phyloP scores from a whole-genome alignment of 2,797 vertebrate genomes.

The Arremon brunneinucha region DNA sequence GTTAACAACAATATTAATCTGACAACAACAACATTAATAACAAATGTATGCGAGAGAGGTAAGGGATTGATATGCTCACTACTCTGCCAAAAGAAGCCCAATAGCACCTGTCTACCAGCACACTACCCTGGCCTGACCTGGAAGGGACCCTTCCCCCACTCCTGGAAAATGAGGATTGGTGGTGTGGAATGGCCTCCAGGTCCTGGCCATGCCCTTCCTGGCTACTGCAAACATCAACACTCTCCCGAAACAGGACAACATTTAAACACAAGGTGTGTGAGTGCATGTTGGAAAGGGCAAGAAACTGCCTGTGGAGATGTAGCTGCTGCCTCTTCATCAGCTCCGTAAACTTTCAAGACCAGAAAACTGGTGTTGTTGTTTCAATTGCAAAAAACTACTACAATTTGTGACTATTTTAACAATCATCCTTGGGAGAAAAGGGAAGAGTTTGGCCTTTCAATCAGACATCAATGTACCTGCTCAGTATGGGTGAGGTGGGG shows the following conservation, averaged over 20 bases:
- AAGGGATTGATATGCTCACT: background rate
- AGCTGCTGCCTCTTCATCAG: background rate
- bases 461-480: background rate
- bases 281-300: background rate
- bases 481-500: background rate
- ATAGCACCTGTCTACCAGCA: too few relatives aligned
- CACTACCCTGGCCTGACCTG: too few relatives aligned
- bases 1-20: background rate
- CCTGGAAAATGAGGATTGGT: background rate
- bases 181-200: background rate
- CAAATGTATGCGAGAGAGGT: background rate
- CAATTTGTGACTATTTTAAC: background rate
- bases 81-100: background rate
- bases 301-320: background rate
- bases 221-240: background rate
- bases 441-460: background rate
- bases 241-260: background rate
- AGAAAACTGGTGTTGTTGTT: background rate
- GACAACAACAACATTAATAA: background rate
- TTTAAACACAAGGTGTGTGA: background rate
- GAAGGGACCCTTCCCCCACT: background rate
- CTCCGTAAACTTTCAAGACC: background rate
- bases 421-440: background rate
- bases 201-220: background rate
- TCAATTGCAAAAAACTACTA: background rate